Conservation (phyloP, 2,888 invertebrate genomes). For the Branchellion lobata region DNA sequence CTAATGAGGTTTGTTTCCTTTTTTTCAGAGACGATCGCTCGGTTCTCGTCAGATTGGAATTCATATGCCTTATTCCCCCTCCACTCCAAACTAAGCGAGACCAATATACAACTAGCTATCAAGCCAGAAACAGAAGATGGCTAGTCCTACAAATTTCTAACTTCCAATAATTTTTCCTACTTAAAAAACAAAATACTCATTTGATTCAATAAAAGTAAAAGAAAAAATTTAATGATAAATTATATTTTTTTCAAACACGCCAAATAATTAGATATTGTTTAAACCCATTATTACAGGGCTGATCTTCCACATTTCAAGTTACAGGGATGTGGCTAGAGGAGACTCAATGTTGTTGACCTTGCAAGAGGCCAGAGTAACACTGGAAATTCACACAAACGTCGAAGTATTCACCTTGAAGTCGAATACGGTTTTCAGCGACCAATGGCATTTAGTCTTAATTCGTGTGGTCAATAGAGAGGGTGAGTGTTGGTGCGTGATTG, state of each 20-base stretch:
- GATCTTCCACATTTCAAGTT: neutral
- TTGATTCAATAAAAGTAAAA: neutral
- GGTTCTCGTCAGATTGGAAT: neutral
- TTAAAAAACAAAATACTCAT: neutral
- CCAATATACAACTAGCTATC: neutral
- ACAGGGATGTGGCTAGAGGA: neutral
- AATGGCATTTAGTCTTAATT: neutral
- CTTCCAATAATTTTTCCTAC: too few relatives aligned
- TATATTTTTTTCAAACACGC: too few relatives aligned
- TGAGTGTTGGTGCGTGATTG: neutral
- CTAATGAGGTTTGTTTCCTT: too few relatives aligned
- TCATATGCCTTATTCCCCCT: neutral
- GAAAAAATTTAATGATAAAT: neutral
- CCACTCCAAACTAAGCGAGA: neutral
- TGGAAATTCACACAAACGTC: neutral
- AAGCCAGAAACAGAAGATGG: neutral
- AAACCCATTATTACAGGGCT: neutral
- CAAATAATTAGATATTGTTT: too few relatives aligned
- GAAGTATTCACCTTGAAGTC: neutral
- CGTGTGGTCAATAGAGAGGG: neutral
- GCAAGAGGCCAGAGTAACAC: neutral
- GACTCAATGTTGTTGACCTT: neutral
- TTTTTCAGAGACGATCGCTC: neutral
- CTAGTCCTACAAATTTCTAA: neutral
- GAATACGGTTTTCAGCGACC: neutral